Conservation (phyloP, 2,113 vertebrate species). For the Verasper variegatus region DNA sequence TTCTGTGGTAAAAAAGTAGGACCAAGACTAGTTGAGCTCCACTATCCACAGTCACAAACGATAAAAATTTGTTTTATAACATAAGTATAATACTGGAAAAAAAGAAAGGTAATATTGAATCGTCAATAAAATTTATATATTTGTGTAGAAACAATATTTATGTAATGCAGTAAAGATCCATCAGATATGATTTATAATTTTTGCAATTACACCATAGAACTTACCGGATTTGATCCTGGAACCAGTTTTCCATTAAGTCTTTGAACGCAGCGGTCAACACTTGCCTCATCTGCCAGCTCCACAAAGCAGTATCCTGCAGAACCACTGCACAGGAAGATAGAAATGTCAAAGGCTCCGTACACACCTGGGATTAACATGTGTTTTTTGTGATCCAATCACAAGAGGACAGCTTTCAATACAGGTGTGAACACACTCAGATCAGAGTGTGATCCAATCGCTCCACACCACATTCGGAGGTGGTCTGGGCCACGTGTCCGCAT, state of each 20-base stretch:
- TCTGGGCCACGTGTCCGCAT: too few species aligned
- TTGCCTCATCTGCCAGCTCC: conserved; percentile 85
- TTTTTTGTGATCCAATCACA: too few species aligned
- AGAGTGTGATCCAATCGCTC: too few species aligned
- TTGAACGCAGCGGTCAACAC: conserved; percentile 85
- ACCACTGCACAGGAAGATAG: conserved; percentile 56
- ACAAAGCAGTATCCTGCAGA: conserved; percentile 88
- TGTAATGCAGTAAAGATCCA: conserved; percentile 8
- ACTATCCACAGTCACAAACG: conserved; percentile 59
- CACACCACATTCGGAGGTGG: too few species aligned
- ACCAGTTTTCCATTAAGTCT: conserved; percentile 85
- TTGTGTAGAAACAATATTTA: conserved; percentile 30
- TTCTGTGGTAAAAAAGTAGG: conserved; percentile 15
- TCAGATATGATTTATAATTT: conserved; percentile 19
- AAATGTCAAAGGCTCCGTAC: neutral
- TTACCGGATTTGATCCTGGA: conserved; percentile 86
- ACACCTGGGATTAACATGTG: too few species aligned
- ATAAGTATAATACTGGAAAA: conserved; percentile 48
- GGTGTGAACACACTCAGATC: too few species aligned
- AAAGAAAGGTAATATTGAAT: conserved; percentile 61
- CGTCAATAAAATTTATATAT: conserved; percentile 36
- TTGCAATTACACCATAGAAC: conserved; percentile 48
- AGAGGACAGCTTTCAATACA: too few species aligned
- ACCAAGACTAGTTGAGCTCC: conserved; percentile 64
- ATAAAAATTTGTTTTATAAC: conserved; percentile 25